These are phyloP conservation scores for Empis stercorea DNA, from an alignment of 2,888 invertebrate genomes.

Conservation along the genomic window DNA sequence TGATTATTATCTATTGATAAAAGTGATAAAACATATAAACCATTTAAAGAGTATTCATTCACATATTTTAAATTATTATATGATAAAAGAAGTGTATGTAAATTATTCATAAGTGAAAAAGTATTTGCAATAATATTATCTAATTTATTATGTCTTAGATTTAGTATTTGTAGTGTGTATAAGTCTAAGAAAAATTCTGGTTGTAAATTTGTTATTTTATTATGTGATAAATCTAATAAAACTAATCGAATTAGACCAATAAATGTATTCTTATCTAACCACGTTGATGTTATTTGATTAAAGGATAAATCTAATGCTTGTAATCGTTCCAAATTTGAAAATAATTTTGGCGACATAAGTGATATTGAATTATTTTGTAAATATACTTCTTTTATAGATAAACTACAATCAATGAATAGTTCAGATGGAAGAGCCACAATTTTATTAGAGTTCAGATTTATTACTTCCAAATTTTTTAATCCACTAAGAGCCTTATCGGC, in stretches of 20 bases:
- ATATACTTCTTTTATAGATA: conserved; percentile 75
- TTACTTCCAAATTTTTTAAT: conserved; percentile 64
- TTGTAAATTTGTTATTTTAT: conserved; percentile 67
- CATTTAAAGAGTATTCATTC: conserved; percentile 76
- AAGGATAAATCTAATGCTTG: conserved; percentile 70
- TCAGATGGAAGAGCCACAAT: conserved; percentile 77
- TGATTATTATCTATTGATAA: conserved; percentile 77
- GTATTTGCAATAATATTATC: conserved; percentile 77
- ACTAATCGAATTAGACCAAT: conserved; percentile 79
- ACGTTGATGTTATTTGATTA: conserved; percentile 74
- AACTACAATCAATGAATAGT: conserved; percentile 65
- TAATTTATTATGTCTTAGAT: conserved; percentile 71
- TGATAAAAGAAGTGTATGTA: conserved; percentile 76
- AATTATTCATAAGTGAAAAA: conserved; percentile 81
- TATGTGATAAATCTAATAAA: conserved; percentile 72
- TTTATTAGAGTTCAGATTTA: conserved; percentile 84
- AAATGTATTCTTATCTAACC: conserved; percentile 77
- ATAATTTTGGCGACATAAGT: conserved; percentile 70
- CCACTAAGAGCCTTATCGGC: conserved; percentile 72
- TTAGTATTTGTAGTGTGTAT: conserved; percentile 73
- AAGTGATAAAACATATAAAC: conserved; percentile 72
- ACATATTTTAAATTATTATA: conserved; percentile 75
- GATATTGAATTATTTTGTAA: conserved; percentile 84
- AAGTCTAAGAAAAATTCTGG: conserved; percentile 74
- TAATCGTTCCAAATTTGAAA: conserved; percentile 72